Evolutionary conservation across 2,113 vertebrate genomes (phyloP).

Genomic region (Pterocles orientalis): DNA sequence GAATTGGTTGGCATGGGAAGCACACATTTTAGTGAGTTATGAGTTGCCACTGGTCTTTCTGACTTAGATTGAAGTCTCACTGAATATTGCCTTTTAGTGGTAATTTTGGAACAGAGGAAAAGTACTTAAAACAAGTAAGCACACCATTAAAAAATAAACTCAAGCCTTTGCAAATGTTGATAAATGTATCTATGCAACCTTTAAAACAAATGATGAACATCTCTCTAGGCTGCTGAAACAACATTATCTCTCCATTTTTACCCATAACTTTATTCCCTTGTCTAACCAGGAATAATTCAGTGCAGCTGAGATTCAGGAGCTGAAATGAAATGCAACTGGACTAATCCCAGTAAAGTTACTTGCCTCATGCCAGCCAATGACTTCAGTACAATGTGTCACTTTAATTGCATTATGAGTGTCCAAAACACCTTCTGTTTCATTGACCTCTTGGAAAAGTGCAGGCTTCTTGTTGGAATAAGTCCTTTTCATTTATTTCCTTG

Average conservation of each 20-base stretch:
- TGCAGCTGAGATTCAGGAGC: slow-evolving; percentile 10
- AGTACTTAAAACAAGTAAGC: background rate
- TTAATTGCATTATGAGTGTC: background rate
- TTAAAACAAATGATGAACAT: background rate
- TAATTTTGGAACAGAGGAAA: background rate
- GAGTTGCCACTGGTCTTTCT: background rate
- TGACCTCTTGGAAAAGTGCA: background rate
- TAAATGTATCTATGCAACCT: background rate
- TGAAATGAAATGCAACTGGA: slow-evolving; percentile 19
- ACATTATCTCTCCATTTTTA: background rate
- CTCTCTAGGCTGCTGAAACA: background rate
- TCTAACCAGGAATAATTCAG: slow-evolving; percentile 25
- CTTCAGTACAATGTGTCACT: slow-evolving; percentile 6
- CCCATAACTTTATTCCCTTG: background rate
- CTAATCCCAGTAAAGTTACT: background rate
- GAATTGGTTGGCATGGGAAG: background rate
- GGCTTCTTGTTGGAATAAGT: background rate
- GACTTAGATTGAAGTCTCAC: background rate
- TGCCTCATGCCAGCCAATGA: slow-evolving; percentile 6
- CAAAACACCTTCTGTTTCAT: slow-evolving; percentile 25
- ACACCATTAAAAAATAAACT: background rate
- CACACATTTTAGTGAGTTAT: background rate
- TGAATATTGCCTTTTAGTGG: background rate
- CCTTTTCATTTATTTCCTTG: background rate
- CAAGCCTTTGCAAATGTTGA: background rate